These are phyloP conservation scores for Limnephilus rhombicus DNA, from an alignment of 2,888 invertebrate genomes.

Conservation along the genomic window DNA sequence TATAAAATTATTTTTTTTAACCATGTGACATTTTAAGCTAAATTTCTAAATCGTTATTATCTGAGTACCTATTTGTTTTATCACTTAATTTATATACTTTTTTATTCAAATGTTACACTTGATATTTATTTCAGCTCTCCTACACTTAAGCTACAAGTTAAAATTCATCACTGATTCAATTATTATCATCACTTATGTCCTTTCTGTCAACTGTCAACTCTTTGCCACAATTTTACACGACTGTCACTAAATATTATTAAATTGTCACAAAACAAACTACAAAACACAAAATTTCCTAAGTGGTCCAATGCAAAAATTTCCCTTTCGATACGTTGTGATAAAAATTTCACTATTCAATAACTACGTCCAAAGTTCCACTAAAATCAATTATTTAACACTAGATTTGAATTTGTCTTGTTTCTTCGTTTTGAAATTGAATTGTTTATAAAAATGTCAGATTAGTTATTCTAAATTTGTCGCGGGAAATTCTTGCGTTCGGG, in stretches of 20 bases:
- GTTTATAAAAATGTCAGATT: constrained; percentile 5
- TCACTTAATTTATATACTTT: neutral
- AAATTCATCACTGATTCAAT: neutral
- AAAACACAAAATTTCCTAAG: neutral
- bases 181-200: neutral
- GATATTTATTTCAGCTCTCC: neutral
- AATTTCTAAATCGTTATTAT: neutral
- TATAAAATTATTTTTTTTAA: neutral
- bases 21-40: neutral
- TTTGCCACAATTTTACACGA: neutral
- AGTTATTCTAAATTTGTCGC: constrained; percentile 15
- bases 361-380: neutral
- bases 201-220: neutral
- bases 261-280: neutral
- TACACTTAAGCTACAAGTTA: neutral
- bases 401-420: neutral
- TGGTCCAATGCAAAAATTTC: neutral
- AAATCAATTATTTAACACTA: neutral
- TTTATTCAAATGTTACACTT: neutral
- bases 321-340: neutral
- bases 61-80: neutral
- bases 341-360: neutral
- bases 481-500: constrained; percentile 46
- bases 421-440: neutral
- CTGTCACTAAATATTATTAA: neutral